phyloP scores from a whole-genome alignment of 2,797 vertebrate species.

The Mormyrops boulengeri region DNA sequence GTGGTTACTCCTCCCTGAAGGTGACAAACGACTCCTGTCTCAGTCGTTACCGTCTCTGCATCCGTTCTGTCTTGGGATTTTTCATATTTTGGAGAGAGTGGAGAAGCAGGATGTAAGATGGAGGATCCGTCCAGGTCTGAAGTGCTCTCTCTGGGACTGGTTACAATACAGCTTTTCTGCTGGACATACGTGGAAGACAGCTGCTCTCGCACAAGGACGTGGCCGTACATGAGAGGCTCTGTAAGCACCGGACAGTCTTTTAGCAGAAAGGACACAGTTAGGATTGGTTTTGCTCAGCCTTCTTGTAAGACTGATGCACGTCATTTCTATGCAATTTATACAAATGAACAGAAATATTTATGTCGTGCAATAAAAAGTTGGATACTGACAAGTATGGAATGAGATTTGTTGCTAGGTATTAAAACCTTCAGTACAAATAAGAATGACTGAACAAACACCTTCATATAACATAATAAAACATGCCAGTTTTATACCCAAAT shows the following conservation, averaged over 20 bases:
- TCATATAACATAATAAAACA: neutral
- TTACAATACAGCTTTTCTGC: constrained; percentile 50
- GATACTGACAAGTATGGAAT: neutral
- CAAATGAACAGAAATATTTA: neutral
- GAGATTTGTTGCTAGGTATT: neutral
- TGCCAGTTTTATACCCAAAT: neutral
- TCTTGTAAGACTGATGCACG: neutral
- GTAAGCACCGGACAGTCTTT: constrained; percentile 29
- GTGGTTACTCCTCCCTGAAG: neutral
- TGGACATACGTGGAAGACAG: constrained; percentile 47
- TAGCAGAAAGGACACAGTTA: neutral
- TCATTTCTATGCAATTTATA: neutral
- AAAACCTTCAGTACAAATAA: neutral
- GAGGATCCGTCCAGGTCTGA: constrained; percentile 18
- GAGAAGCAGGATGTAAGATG: constrained; percentile 4
- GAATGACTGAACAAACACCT: neutral
- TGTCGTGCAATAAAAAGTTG: neutral
- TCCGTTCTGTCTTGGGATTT: constrained; percentile 14
- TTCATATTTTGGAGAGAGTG: neutral
- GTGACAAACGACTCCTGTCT: neutral
- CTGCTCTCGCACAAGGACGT: constrained; percentile 60
- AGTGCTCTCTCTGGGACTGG: constrained; percentile 46
- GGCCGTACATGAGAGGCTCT: constrained; percentile 51
- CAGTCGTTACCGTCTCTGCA: neutral
- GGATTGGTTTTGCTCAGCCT: neutral